These are phyloP conservation scores for Troglohyphantes excavatus DNA, from an alignment of 2,888 invertebrate species.

Conservation along the genomic window DNA sequence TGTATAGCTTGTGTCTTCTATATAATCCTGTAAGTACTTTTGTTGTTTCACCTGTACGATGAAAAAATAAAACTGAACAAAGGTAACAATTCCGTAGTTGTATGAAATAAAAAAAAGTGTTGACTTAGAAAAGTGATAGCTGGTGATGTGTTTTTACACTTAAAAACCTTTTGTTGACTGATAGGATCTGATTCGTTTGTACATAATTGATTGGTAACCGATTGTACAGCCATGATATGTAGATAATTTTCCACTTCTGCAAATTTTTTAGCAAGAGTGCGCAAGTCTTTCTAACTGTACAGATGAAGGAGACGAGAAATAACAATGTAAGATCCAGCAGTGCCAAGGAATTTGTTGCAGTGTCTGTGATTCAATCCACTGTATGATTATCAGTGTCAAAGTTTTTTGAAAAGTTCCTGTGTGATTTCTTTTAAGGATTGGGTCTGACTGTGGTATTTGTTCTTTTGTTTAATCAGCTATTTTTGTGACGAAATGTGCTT, in stretches of 20 bases:
- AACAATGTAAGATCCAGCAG: conserved; percentile 77
- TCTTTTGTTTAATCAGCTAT: conserved; percentile 61
- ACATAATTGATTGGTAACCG: conserved; percentile 50
- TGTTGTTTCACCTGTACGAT: not conserved
- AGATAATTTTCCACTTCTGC: conserved; percentile 75
- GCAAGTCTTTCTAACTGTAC: conserved; percentile 70
- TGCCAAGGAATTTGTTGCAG: conserved; percentile 77
- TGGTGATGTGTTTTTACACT: conserved; percentile 24
- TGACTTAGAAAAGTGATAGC: conserved; percentile 47
- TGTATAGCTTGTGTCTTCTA: not conserved
- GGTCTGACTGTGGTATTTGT: conserved; percentile 67
- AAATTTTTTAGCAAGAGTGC: conserved; percentile 72
- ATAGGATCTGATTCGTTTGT: conserved; percentile 73
- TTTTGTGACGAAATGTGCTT: conserved; percentile 77
- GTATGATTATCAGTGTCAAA: conserved; percentile 74
- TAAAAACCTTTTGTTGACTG: conserved; percentile 19
- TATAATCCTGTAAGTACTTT: not conserved
- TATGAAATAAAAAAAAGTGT: conserved; percentile 13
- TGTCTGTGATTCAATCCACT: conserved; percentile 75
- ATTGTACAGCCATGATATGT: conserved; percentile 72
- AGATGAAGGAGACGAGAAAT: conserved; percentile 52
- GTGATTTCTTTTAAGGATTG: conserved; percentile 74
- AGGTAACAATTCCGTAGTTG: conserved; percentile 22
- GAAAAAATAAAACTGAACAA: conserved; percentile 30
- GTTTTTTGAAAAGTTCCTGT: conserved; percentile 77